A percentile compares a stretch with the other conserved stretches of the same genome.
Conservation (phyloP, 2,797 vertebrate genomes). For the Crotalus adamanteus region DNA sequence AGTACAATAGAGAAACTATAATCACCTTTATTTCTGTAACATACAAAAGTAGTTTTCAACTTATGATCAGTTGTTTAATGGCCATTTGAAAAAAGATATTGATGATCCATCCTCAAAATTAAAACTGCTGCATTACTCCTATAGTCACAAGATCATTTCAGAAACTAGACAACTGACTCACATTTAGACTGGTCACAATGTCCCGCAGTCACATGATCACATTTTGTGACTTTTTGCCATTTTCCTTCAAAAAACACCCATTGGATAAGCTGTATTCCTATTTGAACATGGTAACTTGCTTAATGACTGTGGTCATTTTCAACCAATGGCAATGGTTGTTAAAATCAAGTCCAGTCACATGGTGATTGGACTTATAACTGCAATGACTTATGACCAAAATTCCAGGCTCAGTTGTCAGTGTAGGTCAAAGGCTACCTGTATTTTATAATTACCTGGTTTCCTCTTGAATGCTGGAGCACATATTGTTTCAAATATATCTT, state of each 20-base stretch:
- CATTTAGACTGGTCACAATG: not conserved
- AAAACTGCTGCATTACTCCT: not conserved
- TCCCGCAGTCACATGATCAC: not conserved
- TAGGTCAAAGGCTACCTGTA: not conserved
- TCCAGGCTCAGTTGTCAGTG: not conserved
- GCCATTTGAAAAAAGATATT: not conserved
- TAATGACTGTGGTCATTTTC: not conserved
- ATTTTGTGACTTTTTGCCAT: not conserved
- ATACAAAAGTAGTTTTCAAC: not conserved
- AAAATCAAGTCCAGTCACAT: not conserved
- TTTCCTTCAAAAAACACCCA: not conserved
- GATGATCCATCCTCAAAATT: not conserved
- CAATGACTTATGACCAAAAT: not conserved
- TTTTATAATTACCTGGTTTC: not conserved
- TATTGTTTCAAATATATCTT: not conserved
- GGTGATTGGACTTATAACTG: not conserved
- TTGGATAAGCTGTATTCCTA: not conserved
- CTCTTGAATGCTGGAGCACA: not conserved
- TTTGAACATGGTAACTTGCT: not conserved
- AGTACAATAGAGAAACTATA: not conserved
- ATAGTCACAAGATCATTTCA: not conserved
- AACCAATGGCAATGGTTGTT: not conserved
- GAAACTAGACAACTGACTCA: not conserved
- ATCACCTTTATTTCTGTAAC: not conserved
- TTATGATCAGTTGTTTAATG: not conserved